Percentiles rank a stretch among this genome's conserved stretches.
Conservation (phyloP, 2,113 vertebrate species). For the Xenopus borealis region DNA sequence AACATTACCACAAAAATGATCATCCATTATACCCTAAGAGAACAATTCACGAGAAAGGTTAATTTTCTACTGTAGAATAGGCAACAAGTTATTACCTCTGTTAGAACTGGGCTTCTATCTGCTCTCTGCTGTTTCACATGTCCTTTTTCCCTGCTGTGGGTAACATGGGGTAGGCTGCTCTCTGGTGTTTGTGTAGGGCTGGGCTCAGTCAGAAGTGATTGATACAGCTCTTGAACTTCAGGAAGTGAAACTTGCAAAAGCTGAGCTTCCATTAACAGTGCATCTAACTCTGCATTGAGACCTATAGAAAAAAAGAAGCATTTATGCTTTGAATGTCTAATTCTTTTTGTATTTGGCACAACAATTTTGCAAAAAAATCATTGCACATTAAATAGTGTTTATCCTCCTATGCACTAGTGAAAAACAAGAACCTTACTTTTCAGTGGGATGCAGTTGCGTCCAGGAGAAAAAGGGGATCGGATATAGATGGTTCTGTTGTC, state of each 20-base stretch:
- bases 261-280: conserved; percentile 93
- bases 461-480: conserved; percentile 80
- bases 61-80: no score
- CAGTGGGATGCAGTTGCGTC: conserved; percentile 77
- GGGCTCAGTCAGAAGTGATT: conserved; percentile 71
- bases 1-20: no score
- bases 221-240: conserved; percentile 85
- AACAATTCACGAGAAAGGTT: no score
- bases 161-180: conserved; percentile 56
- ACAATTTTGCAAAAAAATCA: no score
- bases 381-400: no score
- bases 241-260: conserved; percentile 87
- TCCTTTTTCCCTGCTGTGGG: conserved; percentile 61
- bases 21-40: no score
- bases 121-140: conserved; percentile 52
- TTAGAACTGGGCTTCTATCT: conserved; percentile 52
- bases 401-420: no score
- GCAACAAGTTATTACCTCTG: conserved; percentile 20
- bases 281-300: conserved; percentile 80
- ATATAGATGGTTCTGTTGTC: conserved; percentile 70
- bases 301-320: conserved; percentile 56
- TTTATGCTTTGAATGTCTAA: not conserved
- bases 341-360: no score
- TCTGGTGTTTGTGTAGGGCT: conserved; percentile 55
- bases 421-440: conserved; percentile 6